Evolutionary conservation across 2,888 invertebrate genomes (phyloP).

Genomic region (Leptopilina syphax): DNA sequence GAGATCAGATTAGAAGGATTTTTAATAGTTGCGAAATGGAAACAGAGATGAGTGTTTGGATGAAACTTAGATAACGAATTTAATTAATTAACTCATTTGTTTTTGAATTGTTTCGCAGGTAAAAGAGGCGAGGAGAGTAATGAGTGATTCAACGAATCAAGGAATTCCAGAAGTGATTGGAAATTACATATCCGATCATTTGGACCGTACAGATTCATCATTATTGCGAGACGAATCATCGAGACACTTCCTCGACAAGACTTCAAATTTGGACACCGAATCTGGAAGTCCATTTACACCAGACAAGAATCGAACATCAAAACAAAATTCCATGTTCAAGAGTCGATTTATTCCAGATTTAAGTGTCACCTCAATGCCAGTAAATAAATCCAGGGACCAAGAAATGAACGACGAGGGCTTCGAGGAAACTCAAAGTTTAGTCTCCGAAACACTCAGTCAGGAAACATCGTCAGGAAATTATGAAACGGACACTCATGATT

Average conservation of each 20-base stretch:
- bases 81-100: too few relatives aligned
- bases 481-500: slow-evolving; percentile 81
- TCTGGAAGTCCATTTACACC: slow-evolving; percentile 26
- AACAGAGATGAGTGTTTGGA: too few relatives aligned
- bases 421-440: slow-evolving; percentile 92
- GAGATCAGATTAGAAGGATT: too few relatives aligned
- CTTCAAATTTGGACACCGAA: background rate
- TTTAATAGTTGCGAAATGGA: too few relatives aligned
- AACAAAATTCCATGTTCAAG: slow-evolving; percentile 57
- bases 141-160: slow-evolving; percentile 69
- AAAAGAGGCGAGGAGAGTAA: slow-evolving; percentile 66
- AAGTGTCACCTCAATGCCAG: slow-evolving; percentile 76
- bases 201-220: slow-evolving; percentile 20
- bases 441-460: slow-evolving; percentile 91
- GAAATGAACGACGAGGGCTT: slow-evolving; percentile 93
- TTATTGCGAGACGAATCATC: background rate
- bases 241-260: slow-evolving; percentile 19
- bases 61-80: too few relatives aligned
- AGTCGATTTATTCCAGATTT: slow-evolving; percentile 76
- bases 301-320: slow-evolving; percentile 34
- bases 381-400: slow-evolving; percentile 78
- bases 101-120: slow-evolving; percentile 22
- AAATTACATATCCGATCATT: background rate
- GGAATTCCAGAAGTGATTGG: slow-evolving; percentile 49
- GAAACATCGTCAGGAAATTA: slow-evolving; percentile 88